Conservation (phyloP, 1,140 invertebrate species). For the Thrips palmi region DNA sequence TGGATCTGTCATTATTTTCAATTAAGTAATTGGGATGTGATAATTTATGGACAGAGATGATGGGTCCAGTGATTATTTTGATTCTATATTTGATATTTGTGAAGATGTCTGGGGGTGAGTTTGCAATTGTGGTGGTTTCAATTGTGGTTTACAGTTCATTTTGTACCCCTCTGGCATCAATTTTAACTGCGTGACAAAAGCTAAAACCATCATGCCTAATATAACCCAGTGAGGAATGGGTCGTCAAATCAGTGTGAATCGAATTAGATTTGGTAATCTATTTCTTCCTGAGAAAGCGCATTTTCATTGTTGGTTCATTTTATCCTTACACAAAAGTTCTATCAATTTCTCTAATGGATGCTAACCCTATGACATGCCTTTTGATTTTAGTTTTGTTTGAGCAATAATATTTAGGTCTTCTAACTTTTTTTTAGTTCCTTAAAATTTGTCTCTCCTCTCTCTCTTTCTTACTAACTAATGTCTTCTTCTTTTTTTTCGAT, state of each 20-base stretch:
- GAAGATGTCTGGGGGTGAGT: slow-evolving; percentile 15
- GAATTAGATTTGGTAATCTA: too few relatives aligned
- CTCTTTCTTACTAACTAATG: slow-evolving; percentile 1
- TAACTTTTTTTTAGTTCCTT: slow-evolving; percentile 7
- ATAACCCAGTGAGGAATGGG: too few relatives aligned
- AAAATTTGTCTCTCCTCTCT: neutral
- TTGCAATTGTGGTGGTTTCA: slow-evolving; percentile 1
- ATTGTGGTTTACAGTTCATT: neutral
- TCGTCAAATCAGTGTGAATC: too few relatives aligned
- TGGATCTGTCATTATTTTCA: neutral
- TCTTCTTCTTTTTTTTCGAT: slow-evolving; percentile 2
- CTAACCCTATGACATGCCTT: too few relatives aligned
- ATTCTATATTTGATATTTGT: slow-evolving; percentile 16
- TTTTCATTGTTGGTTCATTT: too few relatives aligned
- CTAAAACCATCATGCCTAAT: too few relatives aligned
- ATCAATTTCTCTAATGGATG: too few relatives aligned
- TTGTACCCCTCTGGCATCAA: neutral
- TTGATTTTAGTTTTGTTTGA: neutral
- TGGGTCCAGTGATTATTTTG: slow-evolving; percentile 15
- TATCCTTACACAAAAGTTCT: too few relatives aligned
- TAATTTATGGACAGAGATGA: slow-evolving; percentile 14
- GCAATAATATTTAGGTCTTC: slow-evolving; percentile 2
- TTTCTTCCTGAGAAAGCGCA: too few relatives aligned
- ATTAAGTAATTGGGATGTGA: neutral
- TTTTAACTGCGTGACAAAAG: too few relatives aligned